phyloP scores from a whole-genome alignment of 2,797 vertebrate species.

The Rachycentron canadum region DNA sequence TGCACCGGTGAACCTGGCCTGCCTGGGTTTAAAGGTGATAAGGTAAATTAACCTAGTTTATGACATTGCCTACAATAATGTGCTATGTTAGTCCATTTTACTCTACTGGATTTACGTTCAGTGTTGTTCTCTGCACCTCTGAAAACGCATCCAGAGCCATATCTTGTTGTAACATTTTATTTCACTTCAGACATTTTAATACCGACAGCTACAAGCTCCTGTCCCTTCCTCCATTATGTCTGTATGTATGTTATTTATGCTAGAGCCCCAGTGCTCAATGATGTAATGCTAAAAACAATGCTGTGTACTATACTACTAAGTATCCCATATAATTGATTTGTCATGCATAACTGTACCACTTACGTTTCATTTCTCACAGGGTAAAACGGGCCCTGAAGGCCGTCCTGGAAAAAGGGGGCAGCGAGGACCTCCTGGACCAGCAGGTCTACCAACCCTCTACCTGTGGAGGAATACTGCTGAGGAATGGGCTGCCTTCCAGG shows the following conservation, averaged over 20 bases:
- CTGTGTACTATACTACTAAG: neutral
- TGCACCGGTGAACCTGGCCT: conserved; percentile 86
- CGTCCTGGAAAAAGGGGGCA: conserved; percentile 80
- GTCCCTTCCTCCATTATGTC: neutral
- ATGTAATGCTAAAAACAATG: conserved; percentile 11
- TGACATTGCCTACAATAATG: conserved; percentile 2
- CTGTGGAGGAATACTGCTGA: conserved; percentile 91
- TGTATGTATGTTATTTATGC: conserved; percentile 1
- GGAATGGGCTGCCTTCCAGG: conserved; percentile 89
- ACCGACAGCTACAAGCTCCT: conserved; percentile 24
- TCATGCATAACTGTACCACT: neutral
- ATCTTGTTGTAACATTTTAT: conserved; percentile 27
- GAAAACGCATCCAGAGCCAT: neutral
- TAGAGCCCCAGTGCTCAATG: neutral
- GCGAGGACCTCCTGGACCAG: conserved; percentile 83
- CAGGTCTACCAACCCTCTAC: conserved; percentile 87
- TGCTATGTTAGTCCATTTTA: conserved; percentile 15
- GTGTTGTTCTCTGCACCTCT: neutral
- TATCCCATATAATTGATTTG: conserved; percentile 14
- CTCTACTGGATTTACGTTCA: neutral
- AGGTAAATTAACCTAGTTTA: conserved; percentile 82
- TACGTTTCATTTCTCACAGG: conserved; percentile 74
- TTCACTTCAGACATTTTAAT: conserved; percentile 17
- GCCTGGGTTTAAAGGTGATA: conserved; percentile 90
- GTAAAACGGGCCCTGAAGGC: conserved; percentile 83